Percentiles rank a stretch among this genome's conserved stretches.
Conservation (phyloP, 2,888 invertebrate species). For the Amblyjoppa fuscipennis region DNA sequence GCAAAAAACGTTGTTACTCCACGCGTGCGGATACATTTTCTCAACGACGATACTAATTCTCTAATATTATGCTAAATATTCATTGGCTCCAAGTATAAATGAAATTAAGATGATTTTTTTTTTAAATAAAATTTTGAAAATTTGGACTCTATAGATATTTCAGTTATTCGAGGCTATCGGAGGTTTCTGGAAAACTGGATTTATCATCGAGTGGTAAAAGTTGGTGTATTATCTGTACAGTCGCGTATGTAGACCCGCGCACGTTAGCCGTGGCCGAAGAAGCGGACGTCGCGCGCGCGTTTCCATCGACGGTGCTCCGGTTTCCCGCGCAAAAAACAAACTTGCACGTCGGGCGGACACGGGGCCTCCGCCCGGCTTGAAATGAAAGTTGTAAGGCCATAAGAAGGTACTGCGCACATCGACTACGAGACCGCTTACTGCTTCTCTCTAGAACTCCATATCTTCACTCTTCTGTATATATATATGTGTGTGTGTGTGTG, state of each 20-base stretch:
- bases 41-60: too few relatives aligned
- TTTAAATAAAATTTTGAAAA: not conserved
- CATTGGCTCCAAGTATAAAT: too few relatives aligned
- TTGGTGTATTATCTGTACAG: slow-evolving; percentile 18
- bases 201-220: slow-evolving; percentile 8
- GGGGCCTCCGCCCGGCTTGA: slow-evolving; percentile 36
- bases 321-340: slow-evolving; percentile 46
- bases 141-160: not conserved
- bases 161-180: not conserved
- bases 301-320: slow-evolving; percentile 45
- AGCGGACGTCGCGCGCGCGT: not conserved
- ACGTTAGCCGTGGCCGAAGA: not conserved
- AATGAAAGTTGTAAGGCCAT: slow-evolving; percentile 63
- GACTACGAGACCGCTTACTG: slow-evolving; percentile 3
- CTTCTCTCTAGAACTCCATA: slow-evolving; percentile 24
- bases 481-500: not conserved
- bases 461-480: slow-evolving; percentile 40
- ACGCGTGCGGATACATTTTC: not conserved
- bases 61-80: too few relatives aligned
- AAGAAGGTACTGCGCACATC: slow-evolving; percentile 53
- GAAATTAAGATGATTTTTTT: not conserved
- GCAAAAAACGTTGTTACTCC: not conserved
- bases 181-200: not conserved
- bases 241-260: not conserved
- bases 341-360: slow-evolving; percentile 7